These are phyloP conservation scores for Cryptotis parvus DNA, from an alignment of 2,113 vertebrate species.

Conservation along the genomic window DNA sequence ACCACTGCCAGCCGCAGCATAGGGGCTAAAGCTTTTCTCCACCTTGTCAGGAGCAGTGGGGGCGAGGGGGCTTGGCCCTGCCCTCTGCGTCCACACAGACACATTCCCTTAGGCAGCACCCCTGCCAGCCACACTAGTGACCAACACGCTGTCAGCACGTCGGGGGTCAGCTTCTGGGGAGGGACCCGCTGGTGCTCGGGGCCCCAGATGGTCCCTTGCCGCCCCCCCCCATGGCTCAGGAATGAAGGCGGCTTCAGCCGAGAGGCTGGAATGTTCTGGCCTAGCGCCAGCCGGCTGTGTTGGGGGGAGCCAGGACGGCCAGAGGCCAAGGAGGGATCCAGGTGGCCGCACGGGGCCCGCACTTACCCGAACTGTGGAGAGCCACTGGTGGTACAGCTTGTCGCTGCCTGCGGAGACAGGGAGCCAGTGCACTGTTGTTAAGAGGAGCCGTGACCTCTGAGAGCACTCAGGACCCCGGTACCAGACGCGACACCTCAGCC, in stretches of 20 bases:
- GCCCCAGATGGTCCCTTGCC: not conserved
- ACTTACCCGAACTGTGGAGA: slow-evolving; percentile 97
- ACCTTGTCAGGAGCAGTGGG: slow-evolving; percentile 24
- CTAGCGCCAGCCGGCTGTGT: not conserved
- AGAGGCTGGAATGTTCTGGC: not conserved
- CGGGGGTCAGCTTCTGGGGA: not conserved
- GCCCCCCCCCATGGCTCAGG: slow-evolving; percentile 1
- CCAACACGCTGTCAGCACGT: not conserved
- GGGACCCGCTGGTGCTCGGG: not conserved
- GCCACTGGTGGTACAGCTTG: slow-evolving; percentile 98
- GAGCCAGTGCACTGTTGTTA: slow-evolving; percentile 18
- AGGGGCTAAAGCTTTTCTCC: not conserved
- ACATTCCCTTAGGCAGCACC: not conserved
- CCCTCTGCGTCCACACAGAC: slow-evolving; percentile 10
- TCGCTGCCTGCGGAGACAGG: slow-evolving; percentile 92
- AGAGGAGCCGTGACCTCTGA: not conserved
- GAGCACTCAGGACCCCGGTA: too few species aligned
- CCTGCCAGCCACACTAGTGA: not conserved
- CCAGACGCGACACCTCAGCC: too few species aligned
- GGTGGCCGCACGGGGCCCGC: not conserved
- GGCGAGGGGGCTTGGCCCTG: not conserved
- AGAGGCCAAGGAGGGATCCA: not conserved
- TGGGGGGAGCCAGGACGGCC: not conserved
- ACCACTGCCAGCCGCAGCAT: not conserved
- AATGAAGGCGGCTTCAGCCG: slow-evolving; percentile 22